Percentiles rank a stretch among this genome's conserved stretches.
phyloP scores from a whole-genome alignment of 1,140 invertebrate species.

The Plectus sambesii region DNA sequence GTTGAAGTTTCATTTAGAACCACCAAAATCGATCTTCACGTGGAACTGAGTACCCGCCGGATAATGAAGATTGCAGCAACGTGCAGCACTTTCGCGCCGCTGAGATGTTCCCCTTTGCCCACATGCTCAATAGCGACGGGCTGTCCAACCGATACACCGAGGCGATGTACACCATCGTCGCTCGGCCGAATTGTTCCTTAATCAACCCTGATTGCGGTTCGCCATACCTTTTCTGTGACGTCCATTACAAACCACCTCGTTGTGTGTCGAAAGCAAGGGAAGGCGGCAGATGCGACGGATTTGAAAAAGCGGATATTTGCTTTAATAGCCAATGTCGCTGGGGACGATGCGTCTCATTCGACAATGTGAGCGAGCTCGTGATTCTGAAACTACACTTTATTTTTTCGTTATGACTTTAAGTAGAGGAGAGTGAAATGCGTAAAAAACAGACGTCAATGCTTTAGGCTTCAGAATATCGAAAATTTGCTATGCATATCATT shows the following conservation, averaged over 20 bases:
- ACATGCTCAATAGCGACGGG: slow-evolving; percentile 15
- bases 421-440: too few relatives aligned
- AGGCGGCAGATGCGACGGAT: not conserved
- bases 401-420: too few relatives aligned
- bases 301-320: slow-evolving; percentile 31
- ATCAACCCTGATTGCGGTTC: slow-evolving; percentile 24
- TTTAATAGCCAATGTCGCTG: slow-evolving; percentile 35
- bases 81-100: slow-evolving; percentile 41
- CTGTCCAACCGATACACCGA: not conserved
- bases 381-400: too few relatives aligned
- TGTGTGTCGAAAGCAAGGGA: not conserved
- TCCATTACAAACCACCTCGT: not conserved
- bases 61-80: slow-evolving; percentile 21
- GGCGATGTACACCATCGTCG: not conserved
- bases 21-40: too few relatives aligned
- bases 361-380: too few relatives aligned
- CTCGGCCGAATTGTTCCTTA: not conserved
- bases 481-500: too few relatives aligned
- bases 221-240: slow-evolving; percentile 1
- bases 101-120: slow-evolving; percentile 35
- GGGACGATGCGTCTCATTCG: slow-evolving; percentile 37
- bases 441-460: too few relatives aligned
- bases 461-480: too few relatives aligned
- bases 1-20: too few relatives aligned
- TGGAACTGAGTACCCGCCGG: not conserved